Conservation (phyloP, 2,113 vertebrate species). For the Ceratotherium simum region DNA sequence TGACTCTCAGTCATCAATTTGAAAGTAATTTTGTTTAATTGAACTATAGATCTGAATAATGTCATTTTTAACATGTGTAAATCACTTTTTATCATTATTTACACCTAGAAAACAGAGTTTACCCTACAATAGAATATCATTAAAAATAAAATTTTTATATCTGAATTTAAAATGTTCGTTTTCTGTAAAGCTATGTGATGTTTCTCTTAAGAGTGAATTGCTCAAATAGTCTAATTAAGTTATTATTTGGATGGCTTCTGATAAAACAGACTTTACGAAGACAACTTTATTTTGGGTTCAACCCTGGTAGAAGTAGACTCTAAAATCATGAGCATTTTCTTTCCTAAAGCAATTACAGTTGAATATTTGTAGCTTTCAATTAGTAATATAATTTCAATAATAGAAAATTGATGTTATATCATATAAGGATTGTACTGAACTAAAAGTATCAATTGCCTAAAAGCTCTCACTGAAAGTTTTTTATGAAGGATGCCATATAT, state of each 20-base stretch:
- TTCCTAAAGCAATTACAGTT: constrained; percentile 31
- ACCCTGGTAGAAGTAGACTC: not conserved
- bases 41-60: not conserved
- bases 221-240: not conserved
- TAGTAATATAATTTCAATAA: constrained; percentile 54
- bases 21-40: not conserved
- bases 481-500: constrained; percentile 54
- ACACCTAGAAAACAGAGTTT: not conserved
- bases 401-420: constrained; percentile 46
- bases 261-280: not conserved
- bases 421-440: constrained; percentile 25
- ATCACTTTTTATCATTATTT: not conserved
- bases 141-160: not conserved
- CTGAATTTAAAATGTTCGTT: not conserved
- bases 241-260: not conserved
- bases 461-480: constrained; percentile 36
- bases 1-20: not conserved
- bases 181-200: not conserved
- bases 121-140: not conserved
- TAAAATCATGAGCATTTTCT: constrained; percentile 48
- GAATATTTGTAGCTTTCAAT: constrained; percentile 50
- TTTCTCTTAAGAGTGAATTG: not conserved
- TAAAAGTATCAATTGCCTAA: constrained; percentile 53
- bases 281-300: not conserved
- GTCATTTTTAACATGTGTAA: not conserved